Conservation (phyloP, 1,140 invertebrate species). For the Oncopodura yosiiana region DNA sequence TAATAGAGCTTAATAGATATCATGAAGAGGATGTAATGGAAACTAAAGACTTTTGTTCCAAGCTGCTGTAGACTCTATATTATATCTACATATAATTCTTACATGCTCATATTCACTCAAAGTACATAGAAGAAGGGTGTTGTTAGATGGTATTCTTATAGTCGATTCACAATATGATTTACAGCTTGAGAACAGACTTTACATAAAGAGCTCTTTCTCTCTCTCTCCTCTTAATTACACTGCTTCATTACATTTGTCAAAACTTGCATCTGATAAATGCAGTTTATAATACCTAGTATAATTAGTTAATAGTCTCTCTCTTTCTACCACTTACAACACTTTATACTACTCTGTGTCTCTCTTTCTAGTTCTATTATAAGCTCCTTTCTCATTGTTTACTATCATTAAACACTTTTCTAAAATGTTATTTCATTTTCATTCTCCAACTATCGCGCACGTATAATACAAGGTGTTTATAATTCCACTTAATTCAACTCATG, state of each 20-base stretch:
- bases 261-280: conserved; percentile 30
- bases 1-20: conserved; percentile 7
- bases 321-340: neutral
- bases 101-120: no score
- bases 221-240: conserved; percentile 28
- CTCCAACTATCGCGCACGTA: no score
- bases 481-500: neutral
- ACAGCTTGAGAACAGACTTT: conserved; percentile 16
- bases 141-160: neutral
- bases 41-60: no score
- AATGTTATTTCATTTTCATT: no score
- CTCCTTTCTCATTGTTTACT: conserved; percentile 2
- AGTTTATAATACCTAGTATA: conserved; percentile 11
- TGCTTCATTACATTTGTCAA: conserved; percentile 33
- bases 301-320: conserved; percentile 1
- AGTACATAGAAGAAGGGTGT: no score
- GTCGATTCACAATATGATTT: conserved; percentile 19
- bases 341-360: neutral
- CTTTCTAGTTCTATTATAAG: neutral
- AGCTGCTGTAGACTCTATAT: no score
- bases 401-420: no score
- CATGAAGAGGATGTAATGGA: no score
- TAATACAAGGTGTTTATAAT: neutral
- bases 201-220: conserved; percentile 17
- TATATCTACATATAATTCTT: no score